These are phyloP conservation scores for Nesogale talazaci DNA, from an alignment of 2,113 vertebrate genomes.

Conservation along the genomic window DNA sequence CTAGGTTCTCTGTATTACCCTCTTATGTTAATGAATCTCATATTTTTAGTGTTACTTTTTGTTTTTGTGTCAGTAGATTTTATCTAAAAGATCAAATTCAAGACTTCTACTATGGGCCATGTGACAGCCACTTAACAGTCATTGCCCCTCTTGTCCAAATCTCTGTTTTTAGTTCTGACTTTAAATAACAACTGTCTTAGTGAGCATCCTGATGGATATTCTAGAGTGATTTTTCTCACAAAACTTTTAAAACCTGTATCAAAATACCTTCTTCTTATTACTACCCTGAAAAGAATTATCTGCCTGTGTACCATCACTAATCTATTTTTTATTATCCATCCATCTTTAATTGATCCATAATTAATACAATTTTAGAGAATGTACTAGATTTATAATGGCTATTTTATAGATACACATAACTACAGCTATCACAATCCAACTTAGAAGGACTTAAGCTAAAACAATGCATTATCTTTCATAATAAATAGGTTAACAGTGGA, in stretches of 20 bases:
- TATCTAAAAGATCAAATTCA: not conserved
- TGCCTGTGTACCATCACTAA: not conserved
- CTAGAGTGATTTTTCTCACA: not conserved
- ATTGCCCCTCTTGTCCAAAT: not conserved
- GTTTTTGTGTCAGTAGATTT: not conserved
- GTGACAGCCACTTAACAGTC: not conserved
- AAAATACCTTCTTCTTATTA: conserved; percentile 16
- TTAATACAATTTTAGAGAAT: not conserved
- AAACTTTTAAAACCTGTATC: not conserved
- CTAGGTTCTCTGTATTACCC: not conserved
- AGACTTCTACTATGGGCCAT: not conserved
- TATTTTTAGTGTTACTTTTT: not conserved
- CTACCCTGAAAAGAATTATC: not conserved
- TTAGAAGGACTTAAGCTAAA: conserved; percentile 25
- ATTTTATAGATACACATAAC: not conserved
- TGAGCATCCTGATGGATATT: not conserved
- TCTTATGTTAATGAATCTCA: not conserved
- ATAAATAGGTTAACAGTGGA: not conserved
- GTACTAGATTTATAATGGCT: not conserved
- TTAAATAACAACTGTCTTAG: not conserved
- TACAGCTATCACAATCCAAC: not conserved
- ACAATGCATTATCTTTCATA: not conserved
- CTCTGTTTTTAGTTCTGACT: not conserved
- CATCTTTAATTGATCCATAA: not conserved
- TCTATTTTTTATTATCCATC: too few relatives aligned